Evolutionary conservation across 1,140 invertebrate species (phyloP).

Genomic region (Tetraneura akinire): DNA sequence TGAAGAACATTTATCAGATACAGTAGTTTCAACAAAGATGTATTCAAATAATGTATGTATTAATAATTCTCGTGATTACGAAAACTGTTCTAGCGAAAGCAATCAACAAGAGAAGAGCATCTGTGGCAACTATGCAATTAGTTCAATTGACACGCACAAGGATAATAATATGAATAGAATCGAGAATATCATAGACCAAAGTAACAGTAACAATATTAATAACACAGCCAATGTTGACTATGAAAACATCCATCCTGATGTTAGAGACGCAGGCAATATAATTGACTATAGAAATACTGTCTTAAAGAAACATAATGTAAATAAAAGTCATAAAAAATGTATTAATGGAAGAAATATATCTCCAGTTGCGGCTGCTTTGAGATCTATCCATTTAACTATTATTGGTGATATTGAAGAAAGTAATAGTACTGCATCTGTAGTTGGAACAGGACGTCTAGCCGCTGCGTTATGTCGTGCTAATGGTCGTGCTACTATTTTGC

Average conservation of each 20-base stretch:
- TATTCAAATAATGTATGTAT: too few species aligned
- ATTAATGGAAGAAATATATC: background rate
- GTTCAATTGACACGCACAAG: too few species aligned
- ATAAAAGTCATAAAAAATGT: background rate
- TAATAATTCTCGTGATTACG: background rate
- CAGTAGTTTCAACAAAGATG: too few species aligned
- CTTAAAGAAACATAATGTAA: background rate
- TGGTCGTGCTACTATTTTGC: background rate
- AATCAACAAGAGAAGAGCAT: background rate
- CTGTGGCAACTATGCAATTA: too few species aligned
- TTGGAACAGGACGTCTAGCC: background rate
- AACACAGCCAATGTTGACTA: background rate
- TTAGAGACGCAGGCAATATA: too few species aligned
- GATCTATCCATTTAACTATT: background rate
- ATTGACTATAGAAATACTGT: background rate
- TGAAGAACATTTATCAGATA: too few species aligned
- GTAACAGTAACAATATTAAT: background rate
- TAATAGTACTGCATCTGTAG: background rate
- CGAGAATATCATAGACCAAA: background rate
- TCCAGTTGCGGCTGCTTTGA: background rate
- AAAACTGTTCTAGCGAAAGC: background rate
- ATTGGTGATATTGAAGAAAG: background rate
- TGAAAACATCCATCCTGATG: background rate
- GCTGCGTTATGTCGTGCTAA: slow-evolving; percentile 19
- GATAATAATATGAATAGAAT: too few species aligned